Conservation (phyloP, 2,113 vertebrate species). For the Elachura formosa region DNA sequence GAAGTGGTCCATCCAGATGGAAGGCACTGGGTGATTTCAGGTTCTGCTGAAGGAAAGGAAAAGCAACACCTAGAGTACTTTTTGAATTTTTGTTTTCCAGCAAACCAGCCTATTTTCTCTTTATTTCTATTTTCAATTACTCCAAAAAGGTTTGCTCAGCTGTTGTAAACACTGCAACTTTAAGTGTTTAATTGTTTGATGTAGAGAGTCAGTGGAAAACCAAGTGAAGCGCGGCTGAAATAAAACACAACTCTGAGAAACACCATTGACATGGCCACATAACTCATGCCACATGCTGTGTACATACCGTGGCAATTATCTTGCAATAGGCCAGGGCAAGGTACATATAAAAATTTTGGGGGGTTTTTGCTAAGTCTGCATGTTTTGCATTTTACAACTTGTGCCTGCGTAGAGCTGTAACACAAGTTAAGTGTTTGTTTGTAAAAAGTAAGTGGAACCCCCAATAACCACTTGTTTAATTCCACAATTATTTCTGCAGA, state of each 20-base stretch:
- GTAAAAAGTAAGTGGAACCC: background rate
- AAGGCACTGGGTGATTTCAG: background rate
- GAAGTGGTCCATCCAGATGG: background rate
- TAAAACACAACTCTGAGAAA: background rate
- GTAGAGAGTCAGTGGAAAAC: background rate
- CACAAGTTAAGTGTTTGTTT: background rate
- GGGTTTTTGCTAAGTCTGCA: background rate
- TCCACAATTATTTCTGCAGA: background rate
- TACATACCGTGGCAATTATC: background rate
- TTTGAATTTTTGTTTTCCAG: background rate
- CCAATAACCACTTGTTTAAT: background rate
- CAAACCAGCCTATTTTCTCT: background rate
- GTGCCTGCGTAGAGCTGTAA: background rate
- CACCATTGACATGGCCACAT: background rate
- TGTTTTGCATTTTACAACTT: background rate
- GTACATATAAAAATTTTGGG: background rate
- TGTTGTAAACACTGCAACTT: background rate
- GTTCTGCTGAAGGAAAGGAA: background rate
- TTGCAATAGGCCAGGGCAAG: background rate
- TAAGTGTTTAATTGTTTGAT: background rate
- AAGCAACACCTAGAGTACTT: background rate
- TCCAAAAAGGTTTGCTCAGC: background rate
- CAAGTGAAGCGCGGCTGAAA: background rate
- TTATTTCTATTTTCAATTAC: background rate
- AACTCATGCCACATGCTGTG: background rate